A percentile compares a stretch with the other conserved stretches of the same genome.
phyloP scores from a whole-genome alignment of 1,140 invertebrate genomes.

The Aleiodes sp. region DNA sequence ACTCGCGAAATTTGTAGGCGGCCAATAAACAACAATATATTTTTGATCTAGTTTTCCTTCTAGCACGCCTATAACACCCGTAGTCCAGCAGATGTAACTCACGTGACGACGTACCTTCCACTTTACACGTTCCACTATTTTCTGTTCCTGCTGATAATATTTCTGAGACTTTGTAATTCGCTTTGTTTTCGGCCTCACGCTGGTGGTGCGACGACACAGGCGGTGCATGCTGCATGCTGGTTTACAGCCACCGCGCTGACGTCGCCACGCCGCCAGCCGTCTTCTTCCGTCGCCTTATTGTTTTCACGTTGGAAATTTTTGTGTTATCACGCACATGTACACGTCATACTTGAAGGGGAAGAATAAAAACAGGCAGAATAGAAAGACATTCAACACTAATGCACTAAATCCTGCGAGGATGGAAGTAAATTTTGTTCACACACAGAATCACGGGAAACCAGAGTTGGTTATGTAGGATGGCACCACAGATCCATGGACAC shows the following conservation, averaged over 20 bases:
- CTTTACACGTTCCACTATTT: neutral
- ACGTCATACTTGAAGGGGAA: too few relatives aligned
- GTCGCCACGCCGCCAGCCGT: conserved; percentile 39
- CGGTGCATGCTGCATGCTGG: conserved; percentile 66
- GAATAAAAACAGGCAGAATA: too few relatives aligned
- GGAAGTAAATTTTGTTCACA: conserved; percentile 6
- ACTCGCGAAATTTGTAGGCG: neutral
- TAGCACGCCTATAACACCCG: neutral
- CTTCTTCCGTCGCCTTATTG: conserved; percentile 14
- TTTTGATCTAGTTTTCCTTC: neutral
- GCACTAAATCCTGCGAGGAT: neutral
- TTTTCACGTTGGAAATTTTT: conserved; percentile 41
- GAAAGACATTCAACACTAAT: too few relatives aligned
- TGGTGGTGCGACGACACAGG: conserved; percentile 34
- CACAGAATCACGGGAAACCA: neutral
- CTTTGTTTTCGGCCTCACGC: conserved; percentile 29
- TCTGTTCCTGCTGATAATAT: neutral
- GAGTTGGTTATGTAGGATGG: neutral
- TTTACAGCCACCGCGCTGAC: conserved; percentile 48
- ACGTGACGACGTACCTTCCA: neutral
- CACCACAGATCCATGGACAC: conserved; percentile 45
- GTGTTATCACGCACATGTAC: conserved; percentile 27
- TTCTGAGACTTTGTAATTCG: conserved; percentile 10
- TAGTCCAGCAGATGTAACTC: neutral
- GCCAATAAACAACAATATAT: neutral